phyloP scores from a whole-genome alignment of 2,797 vertebrate species.

The Leptatherina wallacei region DNA sequence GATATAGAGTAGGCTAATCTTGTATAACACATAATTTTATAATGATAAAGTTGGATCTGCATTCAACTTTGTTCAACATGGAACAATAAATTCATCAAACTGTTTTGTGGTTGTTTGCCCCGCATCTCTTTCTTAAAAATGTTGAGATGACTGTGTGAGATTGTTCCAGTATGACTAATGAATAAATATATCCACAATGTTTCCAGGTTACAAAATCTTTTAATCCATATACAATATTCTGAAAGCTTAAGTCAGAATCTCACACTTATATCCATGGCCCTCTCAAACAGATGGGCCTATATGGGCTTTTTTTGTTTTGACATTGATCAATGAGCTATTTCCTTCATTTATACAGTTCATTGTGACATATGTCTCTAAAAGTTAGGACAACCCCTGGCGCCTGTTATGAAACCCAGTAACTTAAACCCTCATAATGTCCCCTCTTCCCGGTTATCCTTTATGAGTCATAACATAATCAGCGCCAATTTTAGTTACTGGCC shows the following conservation, averaged over 20 bases:
- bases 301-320: not conserved
- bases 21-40: conserved; percentile 22
- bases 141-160: conserved; percentile 25
- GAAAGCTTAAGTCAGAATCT: not conserved
- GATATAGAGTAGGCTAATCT: conserved; percentile 16
- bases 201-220: conserved; percentile 14
- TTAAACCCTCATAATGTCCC: conserved; percentile 67
- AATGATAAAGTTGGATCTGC: conserved; percentile 18
- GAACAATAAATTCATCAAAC: conserved; percentile 15
- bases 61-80: conserved; percentile 10
- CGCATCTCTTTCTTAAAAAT: conserved; percentile 4
- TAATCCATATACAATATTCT: not conserved
- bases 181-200: conserved; percentile 56
- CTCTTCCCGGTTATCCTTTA: conserved; percentile 54
- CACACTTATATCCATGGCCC: not conserved
- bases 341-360: conserved; percentile 27
- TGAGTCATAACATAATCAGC: conserved; percentile 73
- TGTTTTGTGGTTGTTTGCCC: conserved; percentile 1
- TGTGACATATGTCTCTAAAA: conserved; percentile 38
- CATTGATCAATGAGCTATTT: conserved; percentile 36
- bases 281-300: not conserved
- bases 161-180: conserved; percentile 46
- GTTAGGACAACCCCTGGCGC: conserved; percentile 64
- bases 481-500: conserved; percentile 82
- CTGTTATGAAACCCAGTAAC: conserved; percentile 82